Percentiles rank a stretch among this genome's conserved stretches.
phyloP scores from a whole-genome alignment of 2,113 vertebrate genomes.

The Nesogale talazaci region DNA sequence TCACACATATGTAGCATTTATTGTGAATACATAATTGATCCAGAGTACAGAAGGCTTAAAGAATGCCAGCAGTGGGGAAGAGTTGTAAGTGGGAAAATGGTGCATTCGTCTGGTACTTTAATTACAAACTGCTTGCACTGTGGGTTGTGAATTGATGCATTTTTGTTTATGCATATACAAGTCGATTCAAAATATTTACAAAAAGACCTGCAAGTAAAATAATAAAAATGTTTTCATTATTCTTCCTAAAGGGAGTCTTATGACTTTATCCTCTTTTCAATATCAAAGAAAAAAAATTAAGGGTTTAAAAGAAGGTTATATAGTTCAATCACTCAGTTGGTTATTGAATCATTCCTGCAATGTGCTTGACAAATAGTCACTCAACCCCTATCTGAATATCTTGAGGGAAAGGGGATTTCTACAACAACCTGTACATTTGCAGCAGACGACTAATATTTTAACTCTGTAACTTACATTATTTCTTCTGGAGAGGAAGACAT shows the following conservation, averaged over 20 bases:
- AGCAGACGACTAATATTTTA: background rate
- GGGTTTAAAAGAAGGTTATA: background rate
- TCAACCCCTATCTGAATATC: background rate
- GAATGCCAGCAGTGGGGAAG: slow-evolving; percentile 49
- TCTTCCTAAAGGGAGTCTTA: background rate
- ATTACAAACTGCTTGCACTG: slow-evolving; percentile 68
- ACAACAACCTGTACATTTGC: slow-evolving; percentile 26
- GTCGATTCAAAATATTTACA: slow-evolving; percentile 46
- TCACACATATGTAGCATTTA: slow-evolving; percentile 55
- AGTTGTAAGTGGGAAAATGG: slow-evolving; percentile 52
- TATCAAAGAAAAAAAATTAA: slow-evolving; percentile 28
- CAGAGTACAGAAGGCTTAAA: slow-evolving; percentile 58
- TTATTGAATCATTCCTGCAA: slow-evolving; percentile 49
- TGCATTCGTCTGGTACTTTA: slow-evolving; percentile 53
- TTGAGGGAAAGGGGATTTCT: slow-evolving; percentile 58
- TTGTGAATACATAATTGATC: slow-evolving; percentile 61
- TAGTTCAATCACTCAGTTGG: slow-evolving; percentile 31
- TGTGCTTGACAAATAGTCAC: slow-evolving; percentile 43
- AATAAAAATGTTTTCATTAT: slow-evolving; percentile 18
- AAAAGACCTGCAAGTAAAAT: slow-evolving; percentile 44
- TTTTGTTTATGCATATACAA: slow-evolving; percentile 38
- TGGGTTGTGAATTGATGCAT: background rate
- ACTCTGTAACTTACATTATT: background rate
- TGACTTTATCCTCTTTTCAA: slow-evolving; percentile 47
- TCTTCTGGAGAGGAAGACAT: background rate